Base-by-base conservation (phyloP, 2,888 invertebrate species). In the Oxytorus armatus region DNA sequence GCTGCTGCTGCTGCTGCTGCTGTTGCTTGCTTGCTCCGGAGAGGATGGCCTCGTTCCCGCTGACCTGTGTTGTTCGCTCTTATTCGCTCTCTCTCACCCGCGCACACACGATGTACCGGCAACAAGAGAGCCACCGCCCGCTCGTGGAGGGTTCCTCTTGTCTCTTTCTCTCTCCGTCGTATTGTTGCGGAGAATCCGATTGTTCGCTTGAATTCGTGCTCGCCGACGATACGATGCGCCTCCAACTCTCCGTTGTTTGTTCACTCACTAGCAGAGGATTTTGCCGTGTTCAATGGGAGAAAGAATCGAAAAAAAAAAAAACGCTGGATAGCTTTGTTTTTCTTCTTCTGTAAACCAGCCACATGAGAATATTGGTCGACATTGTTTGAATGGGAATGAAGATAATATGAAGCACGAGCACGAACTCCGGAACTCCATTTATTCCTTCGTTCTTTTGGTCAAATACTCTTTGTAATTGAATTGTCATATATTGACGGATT, bases 11-110 rank as follows among this genome's bases (percentile, higher is more conserved):
- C n/a, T n/a, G n/a, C n/a, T n/a, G n/a, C n/a, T n/a, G n/a, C n/a
- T n/a, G n/a, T n/a, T n/a, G n/a, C n/a, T n/a, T n/a, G n/a, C n/a
- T n/a, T 11, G 25, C 63, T 39, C 11, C 55, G 23, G 57, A 70
- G 57, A 44, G 44, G 70, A 72, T 79, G 79, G 79, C 79, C 79
- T 75, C 79, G 79, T 79, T 79, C 70, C 55, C 69, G 69, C 68
- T 79, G 75, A 79, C 79, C 79, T 74, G 69, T 75, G 77, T 72
- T 66, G 77, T 68, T 29, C 68, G 36, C 49, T 42, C n/a, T n/a
- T n/a, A n/a, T n/a, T 61, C 59, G 29, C 53, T 8, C 44, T 44
- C 44, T 44, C 63, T 55, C 33, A 51, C 25, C 61, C 25, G 51
- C 59, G 18, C 39, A 29, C 25, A 44, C 63, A 47, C 29, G 42